Evolutionary conservation across 2,888 invertebrate species (phyloP).

Genomic region (Timema cristinae): DNA sequence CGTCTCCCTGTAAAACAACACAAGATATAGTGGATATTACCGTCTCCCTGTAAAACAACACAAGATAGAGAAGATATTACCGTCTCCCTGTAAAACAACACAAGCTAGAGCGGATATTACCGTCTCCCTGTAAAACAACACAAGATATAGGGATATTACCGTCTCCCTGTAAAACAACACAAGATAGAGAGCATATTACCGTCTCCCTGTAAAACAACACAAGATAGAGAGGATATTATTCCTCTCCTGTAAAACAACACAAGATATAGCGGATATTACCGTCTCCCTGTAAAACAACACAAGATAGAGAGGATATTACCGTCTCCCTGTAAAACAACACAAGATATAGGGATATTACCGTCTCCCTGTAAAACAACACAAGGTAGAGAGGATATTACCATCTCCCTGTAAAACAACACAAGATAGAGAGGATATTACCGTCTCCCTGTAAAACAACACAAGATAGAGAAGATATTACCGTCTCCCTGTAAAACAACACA

Average conservation of each 20-base stretch:
- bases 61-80: constrained; percentile 61
- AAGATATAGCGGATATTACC: constrained; percentile 78
- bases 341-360: constrained; percentile 65
- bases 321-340: constrained; percentile 64
- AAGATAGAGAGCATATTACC: constrained; percentile 67
- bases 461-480: constrained; percentile 66
- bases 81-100: constrained; percentile 68
- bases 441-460: constrained; percentile 64
- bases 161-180: constrained; percentile 64
- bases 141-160: constrained; percentile 64
- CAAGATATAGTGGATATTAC: constrained; percentile 74
- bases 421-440: constrained; percentile 74
- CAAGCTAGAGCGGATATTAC: constrained; percentile 69
- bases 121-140: constrained; percentile 68
- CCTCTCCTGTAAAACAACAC: constrained; percentile 67
- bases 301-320: constrained; percentile 74
- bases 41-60: constrained; percentile 68
- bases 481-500: constrained; percentile 64
- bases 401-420: constrained; percentile 64
- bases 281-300: constrained; percentile 64
- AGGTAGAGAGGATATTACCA: constrained; percentile 74
- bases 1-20: constrained; percentile 68
- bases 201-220: constrained; percentile 64
- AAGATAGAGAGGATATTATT: constrained; percentile 71
- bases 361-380: constrained; percentile 64